Conservation (phyloP, 1,140 invertebrate species). For the Leptonema lineaticorne region DNA sequence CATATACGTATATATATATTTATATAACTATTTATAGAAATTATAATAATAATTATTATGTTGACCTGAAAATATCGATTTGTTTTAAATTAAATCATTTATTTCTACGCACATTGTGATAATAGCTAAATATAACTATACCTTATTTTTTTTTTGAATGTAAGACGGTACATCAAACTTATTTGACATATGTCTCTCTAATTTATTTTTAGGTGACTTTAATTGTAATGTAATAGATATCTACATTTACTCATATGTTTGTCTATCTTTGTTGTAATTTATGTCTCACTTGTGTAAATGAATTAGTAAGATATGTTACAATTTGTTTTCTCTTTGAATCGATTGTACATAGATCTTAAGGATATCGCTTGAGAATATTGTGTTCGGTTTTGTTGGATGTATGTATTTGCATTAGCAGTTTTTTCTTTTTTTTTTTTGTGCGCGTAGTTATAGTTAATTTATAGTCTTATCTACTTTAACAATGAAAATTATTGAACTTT, state of each 20-base stretch:
- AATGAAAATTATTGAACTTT: no score
- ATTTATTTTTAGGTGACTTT: conserved; percentile 44
- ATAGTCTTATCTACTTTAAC: conserved; percentile 34
- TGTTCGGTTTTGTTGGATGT: conserved; percentile 41
- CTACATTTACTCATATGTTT: conserved; percentile 41
- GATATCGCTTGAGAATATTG: conserved; percentile 35
- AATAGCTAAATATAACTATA: conserved; percentile 42
- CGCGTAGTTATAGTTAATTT: conserved; percentile 37
- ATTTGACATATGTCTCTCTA: conserved; percentile 49
- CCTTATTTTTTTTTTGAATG: conserved; percentile 32
- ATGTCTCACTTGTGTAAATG: conserved; percentile 38
- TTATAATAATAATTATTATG: conserved; percentile 25
- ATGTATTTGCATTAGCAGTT: conserved; percentile 39
- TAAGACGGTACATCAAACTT: conserved; percentile 38
- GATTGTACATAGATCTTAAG: conserved; percentile 26
- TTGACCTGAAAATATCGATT: conserved; percentile 1
- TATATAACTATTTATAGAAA: no score
- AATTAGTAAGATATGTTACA: conserved; percentile 37
- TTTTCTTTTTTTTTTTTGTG: conserved; percentile 34
- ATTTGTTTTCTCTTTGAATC: conserved; percentile 36
- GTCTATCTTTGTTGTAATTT: conserved; percentile 42
- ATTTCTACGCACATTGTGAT: conserved; percentile 44
- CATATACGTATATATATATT: conserved; percentile 24
- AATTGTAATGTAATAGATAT: conserved; percentile 38
- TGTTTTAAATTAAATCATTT: conserved; percentile 33